phyloP scores from a whole-genome alignment of 2,888 invertebrate genomes.

The Stegana nigrithorax region DNA sequence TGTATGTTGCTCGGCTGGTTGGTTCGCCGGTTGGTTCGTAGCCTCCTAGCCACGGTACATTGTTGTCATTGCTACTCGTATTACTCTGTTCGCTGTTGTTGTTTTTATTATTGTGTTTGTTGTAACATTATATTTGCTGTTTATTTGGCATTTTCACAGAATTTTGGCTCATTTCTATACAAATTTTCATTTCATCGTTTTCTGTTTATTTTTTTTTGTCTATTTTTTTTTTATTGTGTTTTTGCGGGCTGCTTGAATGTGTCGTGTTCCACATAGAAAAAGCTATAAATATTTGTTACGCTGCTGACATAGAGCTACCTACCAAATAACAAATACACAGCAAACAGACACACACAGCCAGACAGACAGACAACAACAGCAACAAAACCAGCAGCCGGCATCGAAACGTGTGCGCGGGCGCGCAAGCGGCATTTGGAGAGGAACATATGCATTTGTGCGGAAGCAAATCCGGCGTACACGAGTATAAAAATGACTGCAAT shows the following conservation, averaged over 20 bases:
- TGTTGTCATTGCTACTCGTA: too few species aligned
- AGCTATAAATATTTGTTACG: conserved; percentile 61
- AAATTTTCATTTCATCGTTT: neutral
- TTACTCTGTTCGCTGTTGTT: too few species aligned
- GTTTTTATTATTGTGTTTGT: too few species aligned
- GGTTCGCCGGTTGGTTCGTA: too few species aligned
- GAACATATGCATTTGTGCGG: conserved; percentile 39
- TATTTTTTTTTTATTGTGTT: conserved; percentile 30
- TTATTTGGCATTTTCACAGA: too few species aligned
- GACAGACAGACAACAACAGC: neutral
- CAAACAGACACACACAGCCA: conserved; percentile 26
- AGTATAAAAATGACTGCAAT: conserved; percentile 63
- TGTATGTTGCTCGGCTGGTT: too few species aligned
- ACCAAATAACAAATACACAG: too few species aligned
- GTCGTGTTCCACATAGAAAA: conserved; percentile 46
- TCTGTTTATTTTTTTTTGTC: conserved; percentile 20
- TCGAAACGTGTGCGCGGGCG: neutral
- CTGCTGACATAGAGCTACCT: conserved; percentile 45
- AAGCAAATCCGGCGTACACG: conserved; percentile 55
- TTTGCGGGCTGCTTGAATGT: too few species aligned
- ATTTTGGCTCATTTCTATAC: neutral
- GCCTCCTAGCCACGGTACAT: too few species aligned
- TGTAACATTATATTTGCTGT: too few species aligned
- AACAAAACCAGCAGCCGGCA: neutral
- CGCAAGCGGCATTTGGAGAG: neutral